Evolutionary conservation across 2,797 vertebrate species (phyloP).

Genomic region (Salmo trutta): DNA sequence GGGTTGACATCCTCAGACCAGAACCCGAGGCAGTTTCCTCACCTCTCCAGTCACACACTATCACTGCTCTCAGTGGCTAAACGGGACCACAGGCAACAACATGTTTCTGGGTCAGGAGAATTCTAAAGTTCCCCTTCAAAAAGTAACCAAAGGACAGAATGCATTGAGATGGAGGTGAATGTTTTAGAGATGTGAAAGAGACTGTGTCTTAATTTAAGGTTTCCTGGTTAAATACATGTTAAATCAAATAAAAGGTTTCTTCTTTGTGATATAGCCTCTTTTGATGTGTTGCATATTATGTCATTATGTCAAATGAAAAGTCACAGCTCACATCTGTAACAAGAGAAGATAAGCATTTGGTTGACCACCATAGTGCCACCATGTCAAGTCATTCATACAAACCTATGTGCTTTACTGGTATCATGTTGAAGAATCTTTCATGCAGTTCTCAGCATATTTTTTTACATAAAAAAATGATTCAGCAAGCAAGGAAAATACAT

Average conservation of each 20-base stretch:
- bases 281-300: neutral
- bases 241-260: neutral
- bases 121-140: slow-evolving; percentile 28
- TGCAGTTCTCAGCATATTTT: neutral
- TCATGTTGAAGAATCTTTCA: neutral
- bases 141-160: slow-evolving; percentile 47
- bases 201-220: slow-evolving; percentile 37
- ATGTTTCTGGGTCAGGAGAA: slow-evolving; percentile 64
- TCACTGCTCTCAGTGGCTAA: slow-evolving; percentile 73
- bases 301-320: neutral
- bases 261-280: slow-evolving; percentile 1
- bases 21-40: slow-evolving; percentile 66
- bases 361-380: neutral
- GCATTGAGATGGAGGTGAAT: slow-evolving; percentile 47
- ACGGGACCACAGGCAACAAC: slow-evolving; percentile 59
- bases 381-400: neutral
- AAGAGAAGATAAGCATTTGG: neutral
- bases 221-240: too few species aligned
- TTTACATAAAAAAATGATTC: too few species aligned
- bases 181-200: slow-evolving; percentile 56
- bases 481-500: too few species aligned
- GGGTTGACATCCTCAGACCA: slow-evolving; percentile 66
- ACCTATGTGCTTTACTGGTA: neutral
- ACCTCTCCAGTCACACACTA: slow-evolving; percentile 74
- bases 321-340: neutral